phyloP scores from a whole-genome alignment of 2,888 invertebrate genomes.

The Melangyna quadrimaculata region DNA sequence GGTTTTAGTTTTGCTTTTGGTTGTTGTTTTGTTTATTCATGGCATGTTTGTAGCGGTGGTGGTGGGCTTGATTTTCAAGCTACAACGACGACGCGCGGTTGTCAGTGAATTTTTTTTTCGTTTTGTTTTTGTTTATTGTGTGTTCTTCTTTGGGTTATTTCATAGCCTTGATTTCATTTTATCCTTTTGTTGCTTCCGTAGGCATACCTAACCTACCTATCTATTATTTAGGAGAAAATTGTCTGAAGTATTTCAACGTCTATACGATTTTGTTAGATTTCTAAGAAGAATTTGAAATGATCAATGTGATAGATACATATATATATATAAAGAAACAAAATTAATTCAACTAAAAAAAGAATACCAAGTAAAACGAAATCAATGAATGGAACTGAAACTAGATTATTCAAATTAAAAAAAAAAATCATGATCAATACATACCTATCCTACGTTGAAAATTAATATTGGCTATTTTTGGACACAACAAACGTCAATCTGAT shows the following conservation, averaged over 20 bases:
- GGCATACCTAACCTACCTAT: neutral
- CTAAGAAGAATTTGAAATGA: slow-evolving; percentile 14
- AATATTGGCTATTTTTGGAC: neutral
- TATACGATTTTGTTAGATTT: neutral
- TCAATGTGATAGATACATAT: neutral
- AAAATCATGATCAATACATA: neutral
- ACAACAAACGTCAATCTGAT: neutral
- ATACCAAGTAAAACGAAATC: slow-evolving; percentile 12
- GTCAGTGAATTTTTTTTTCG: slow-evolving; percentile 38
- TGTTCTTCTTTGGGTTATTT: slow-evolving; percentile 23
- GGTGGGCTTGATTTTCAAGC: slow-evolving; percentile 6
- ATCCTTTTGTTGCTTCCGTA: slow-evolving; percentile 44
- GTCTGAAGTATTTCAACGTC: neutral
- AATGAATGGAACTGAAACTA: slow-evolving; percentile 32
- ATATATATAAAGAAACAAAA: neutral
- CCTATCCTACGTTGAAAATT: neutral
- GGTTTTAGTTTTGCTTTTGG: neutral
- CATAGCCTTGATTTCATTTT: slow-evolving; percentile 9
- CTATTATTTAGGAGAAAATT: slow-evolving; percentile 20
- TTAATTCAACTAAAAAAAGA: neutral
- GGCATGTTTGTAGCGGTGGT: slow-evolving; percentile 27
- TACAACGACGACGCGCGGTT: slow-evolving; percentile 29
- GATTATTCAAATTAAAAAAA: neutral
- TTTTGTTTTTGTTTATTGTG: neutral
- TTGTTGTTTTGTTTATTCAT: slow-evolving; percentile 48